Base-by-base conservation (phyloP, 2,113 vertebrate genomes). In the Alosa alosa region DNA sequence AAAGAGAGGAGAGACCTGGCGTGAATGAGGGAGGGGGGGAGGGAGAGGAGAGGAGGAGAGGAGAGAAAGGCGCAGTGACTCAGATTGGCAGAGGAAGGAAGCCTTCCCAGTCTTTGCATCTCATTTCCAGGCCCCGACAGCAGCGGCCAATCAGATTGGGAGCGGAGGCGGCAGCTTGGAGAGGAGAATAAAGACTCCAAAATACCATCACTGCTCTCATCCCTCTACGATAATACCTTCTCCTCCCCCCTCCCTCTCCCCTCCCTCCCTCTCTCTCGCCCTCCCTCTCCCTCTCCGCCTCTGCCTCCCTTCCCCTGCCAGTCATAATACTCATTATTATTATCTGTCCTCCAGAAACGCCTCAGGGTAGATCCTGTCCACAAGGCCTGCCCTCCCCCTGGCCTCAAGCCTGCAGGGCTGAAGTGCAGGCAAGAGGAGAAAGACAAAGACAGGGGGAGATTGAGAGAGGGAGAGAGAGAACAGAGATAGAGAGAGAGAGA, bases 121-220 rank as follows among this genome's bases (percentile, higher is more conserved):
- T 95, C 92, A 95, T 95, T 94, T 95, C 92, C 94, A 94, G 93
- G 10, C 92, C 90, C 93, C 91, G 92, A 91, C 91, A 88, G 86
- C 93, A 93, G 93, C 91, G 88, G 91, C 93, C 94, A 95, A 95
- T 94, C 91, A 91, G 93, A 94, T 94, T 94, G 94, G 92, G 93
- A 94, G 91, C 91, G 81, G 87, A 91, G 92, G 94, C 91, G 87
- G 91, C 91, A 91, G 93, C 93, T 95, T 94, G 94, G 93, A 91
- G 89, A 93, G 89, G 89, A 86, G 90, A 94, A 94, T 93, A 94
- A 94, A 94, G 93, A 94, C 93, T 92, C 90, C 72, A 91, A 93
- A 93, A 94, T 94, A 92, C 94, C 93, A 94, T 94, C 93, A 94
- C 90, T 91, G 92, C 92, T 94, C 93, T 94, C 92, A 93, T 94